A percentile compares a stretch with the other conserved stretches of the same genome.
phyloP scores from a whole-genome alignment of 2,888 invertebrate genomes.

The Cheilosia vulpina region DNA sequence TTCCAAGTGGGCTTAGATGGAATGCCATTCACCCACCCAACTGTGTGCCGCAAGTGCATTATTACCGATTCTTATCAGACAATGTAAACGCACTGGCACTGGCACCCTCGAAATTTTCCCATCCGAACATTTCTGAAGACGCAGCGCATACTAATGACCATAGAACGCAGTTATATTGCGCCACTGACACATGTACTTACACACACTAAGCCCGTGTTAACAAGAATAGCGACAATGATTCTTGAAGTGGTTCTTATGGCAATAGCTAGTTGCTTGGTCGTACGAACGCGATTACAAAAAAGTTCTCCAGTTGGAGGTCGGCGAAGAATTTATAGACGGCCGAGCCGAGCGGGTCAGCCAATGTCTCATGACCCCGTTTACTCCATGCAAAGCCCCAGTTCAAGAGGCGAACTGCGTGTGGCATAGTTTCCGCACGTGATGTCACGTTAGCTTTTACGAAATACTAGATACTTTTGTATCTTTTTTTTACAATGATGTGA shows the following conservation, averaged over 20 bases:
- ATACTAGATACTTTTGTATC: slow-evolving; percentile 41
- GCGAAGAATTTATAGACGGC: neutral
- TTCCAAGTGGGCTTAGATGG: slow-evolving; percentile 2
- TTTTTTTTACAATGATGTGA: slow-evolving; percentile 30
- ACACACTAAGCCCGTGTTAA: slow-evolving; percentile 37
- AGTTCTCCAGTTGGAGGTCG: slow-evolving; percentile 42
- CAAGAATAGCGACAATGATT: slow-evolving; percentile 7
- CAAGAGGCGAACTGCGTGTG: slow-evolving; percentile 43
- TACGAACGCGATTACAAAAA: slow-evolving; percentile 13
- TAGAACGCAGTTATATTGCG: slow-evolving; percentile 11
- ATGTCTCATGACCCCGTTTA: slow-evolving; percentile 50
- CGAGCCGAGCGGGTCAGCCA: slow-evolving; percentile 32
- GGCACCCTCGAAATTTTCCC: slow-evolving; percentile 53
- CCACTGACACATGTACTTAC: slow-evolving; percentile 18
- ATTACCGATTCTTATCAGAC: slow-evolving; percentile 48
- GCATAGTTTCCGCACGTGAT: slow-evolving; percentile 64
- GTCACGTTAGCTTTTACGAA: slow-evolving; percentile 54
- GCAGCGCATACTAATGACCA: slow-evolving; percentile 54
- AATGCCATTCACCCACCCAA: slow-evolving; percentile 42
- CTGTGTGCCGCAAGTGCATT: slow-evolving; percentile 28
- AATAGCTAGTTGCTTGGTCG: slow-evolving; percentile 29
- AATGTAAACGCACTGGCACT: slow-evolving; percentile 9
- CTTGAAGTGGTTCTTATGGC: neutral
- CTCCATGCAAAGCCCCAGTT: slow-evolving; percentile 23
- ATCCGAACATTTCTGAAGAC: slow-evolving; percentile 17